phyloP scores from a whole-genome alignment of 2,888 invertebrate genomes.

The Drosophila conformis region DNA sequence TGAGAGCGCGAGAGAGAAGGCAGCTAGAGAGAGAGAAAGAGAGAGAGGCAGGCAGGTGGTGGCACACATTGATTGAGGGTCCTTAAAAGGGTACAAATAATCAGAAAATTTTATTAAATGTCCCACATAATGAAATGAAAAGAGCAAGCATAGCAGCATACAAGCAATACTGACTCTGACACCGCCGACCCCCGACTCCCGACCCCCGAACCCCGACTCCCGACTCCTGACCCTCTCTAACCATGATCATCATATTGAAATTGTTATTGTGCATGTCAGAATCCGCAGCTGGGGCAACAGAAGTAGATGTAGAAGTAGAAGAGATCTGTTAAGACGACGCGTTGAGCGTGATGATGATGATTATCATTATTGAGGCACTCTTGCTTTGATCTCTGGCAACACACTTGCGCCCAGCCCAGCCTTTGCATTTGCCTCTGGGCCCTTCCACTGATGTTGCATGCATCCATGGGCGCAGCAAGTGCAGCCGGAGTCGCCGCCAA shows the following conservation, averaged over 20 bases:
- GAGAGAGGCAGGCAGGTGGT: conserved; percentile 28
- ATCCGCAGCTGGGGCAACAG: conserved; percentile 33
- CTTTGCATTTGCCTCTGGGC: conserved; percentile 8
- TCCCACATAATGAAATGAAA: conserved; percentile 69
- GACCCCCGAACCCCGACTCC: background rate
- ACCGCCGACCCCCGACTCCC: background rate
- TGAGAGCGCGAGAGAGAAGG: conserved; percentile 2
- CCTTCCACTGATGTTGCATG: conserved; percentile 9
- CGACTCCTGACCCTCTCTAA: background rate
- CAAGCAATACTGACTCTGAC: conserved; percentile 2
- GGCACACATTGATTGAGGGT: conserved; percentile 79
- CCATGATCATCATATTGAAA: conserved; percentile 35
- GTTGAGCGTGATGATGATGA: conserved; percentile 64
- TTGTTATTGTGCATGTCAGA: conserved; percentile 57
- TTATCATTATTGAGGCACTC: conserved; percentile 79
- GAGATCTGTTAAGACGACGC: conserved; percentile 46
- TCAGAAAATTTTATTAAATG: conserved; percentile 76
- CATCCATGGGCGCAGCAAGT: conserved; percentile 69
- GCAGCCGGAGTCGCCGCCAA: conserved; percentile 70
- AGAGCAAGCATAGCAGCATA: conserved; percentile 28
- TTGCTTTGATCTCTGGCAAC: conserved; percentile 71
- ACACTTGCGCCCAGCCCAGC: conserved; percentile 35
- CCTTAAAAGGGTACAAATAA: conserved; percentile 82
- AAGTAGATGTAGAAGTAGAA: conserved; percentile 24
- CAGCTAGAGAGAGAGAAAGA: background rate